These are phyloP conservation scores for Pithecia hirsuta DNA, from an alignment of 2,797 vertebrate species.

Conservation along the genomic window DNA sequence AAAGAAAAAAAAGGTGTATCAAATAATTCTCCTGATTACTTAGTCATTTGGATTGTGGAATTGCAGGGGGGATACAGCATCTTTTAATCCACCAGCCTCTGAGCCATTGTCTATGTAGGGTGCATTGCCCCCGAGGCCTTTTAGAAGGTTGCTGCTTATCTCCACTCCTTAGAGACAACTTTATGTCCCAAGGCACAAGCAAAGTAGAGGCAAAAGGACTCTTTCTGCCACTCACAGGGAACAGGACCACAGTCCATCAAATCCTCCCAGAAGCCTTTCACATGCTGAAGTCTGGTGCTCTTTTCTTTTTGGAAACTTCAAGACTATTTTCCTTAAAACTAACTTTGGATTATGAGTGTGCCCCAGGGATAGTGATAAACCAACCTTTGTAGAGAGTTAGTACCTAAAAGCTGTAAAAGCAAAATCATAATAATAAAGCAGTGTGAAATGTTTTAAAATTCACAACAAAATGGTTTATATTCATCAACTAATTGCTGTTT, in stretches of 20 bases:
- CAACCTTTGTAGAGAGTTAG: background rate
- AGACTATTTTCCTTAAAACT: background rate
- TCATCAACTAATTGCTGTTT: background rate
- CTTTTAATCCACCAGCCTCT: background rate
- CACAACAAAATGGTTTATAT: background rate
- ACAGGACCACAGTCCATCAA: background rate
- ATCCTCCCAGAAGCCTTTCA: background rate
- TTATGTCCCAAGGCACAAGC: background rate
- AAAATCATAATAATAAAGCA: background rate
- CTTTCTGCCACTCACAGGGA: background rate
- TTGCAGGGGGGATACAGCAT: background rate
- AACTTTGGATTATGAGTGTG: conserved; percentile 18
- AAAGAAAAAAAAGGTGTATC: background rate
- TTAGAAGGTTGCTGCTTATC: background rate
- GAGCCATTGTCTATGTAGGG: background rate
- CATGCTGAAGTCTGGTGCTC: background rate
- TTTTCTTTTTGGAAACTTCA: background rate
- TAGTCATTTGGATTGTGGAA: background rate
- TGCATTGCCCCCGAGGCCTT: background rate
- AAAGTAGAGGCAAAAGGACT: background rate
- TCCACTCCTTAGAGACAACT: background rate
- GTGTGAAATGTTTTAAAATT: background rate
- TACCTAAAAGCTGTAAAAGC: conserved; percentile 3
- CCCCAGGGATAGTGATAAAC: background rate
- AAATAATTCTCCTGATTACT: background rate